Evolutionary conservation across 2,888 invertebrate species (phyloP), one percentile per base, ranked within the genome.

Genomic region (Metellina segmentata): DNA sequence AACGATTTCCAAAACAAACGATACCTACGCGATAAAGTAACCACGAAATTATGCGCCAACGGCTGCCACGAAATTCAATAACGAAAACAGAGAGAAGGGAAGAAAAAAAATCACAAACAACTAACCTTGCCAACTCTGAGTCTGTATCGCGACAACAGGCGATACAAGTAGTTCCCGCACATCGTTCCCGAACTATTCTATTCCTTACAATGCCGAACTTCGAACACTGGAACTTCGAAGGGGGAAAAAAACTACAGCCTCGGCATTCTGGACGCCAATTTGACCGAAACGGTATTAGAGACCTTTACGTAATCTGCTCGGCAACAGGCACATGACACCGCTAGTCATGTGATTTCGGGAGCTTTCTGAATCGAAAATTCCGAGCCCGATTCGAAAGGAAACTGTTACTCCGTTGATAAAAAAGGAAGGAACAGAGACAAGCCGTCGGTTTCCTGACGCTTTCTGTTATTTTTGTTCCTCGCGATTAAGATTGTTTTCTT

Each of bases 81-180:
- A 52, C 19, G 81, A 34, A 69, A 69, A 48, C n/a, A n/a, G 48
- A 69, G 34, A n/a, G 48, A 61, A 75, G 69, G 34, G 11, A 1
- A 70, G 69, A 19, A 48, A 48, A 72, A 75, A 74, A 81, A 34
- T 49, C 1, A 53, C 48, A 82, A 61, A 11, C 16, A 82, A 81
- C 87, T 79, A 77, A 91, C 91, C 91, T 91, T 87, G 83, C 78
- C 61, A 83, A 77, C 51, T 49, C 74, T 49, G 11, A 82, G 71
- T 13, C 87, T 77, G 49, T 88, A 74, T 19, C 71, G 71, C 70
- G 20, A 20, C 20, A 91, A 34, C 34, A 89, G 61, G 49, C 83
- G 87, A 78, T 83, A 91, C 34, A 91, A 74, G 34, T 75, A 82
- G 13, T 83, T 82, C 53, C 91, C 91, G 49, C 91, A 91, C 91